Percentiles rank a stretch among this genome's conserved stretches.
These are phyloP conservation scores for Aplysia californica DNA, from an alignment of 1,140 invertebrate genomes.

Conservation along the genomic window DNA sequence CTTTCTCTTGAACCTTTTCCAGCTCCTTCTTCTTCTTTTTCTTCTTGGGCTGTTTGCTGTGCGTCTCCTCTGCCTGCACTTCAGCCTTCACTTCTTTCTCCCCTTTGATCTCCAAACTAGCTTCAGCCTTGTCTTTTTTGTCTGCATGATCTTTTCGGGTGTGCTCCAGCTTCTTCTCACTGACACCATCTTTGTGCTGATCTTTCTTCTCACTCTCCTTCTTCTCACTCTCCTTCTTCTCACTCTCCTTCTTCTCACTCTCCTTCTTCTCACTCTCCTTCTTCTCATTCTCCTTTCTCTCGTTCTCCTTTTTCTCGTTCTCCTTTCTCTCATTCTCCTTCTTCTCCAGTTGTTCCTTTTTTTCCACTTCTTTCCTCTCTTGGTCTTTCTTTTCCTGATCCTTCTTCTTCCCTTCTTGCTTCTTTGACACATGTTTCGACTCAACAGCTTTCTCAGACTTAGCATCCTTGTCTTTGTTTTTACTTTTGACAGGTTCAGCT, in stretches of 20 bases:
- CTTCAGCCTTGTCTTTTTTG: slow-evolving; percentile 11
- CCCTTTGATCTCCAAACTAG: background rate
- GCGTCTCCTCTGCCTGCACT: background rate
- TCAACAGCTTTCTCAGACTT: too few species aligned
- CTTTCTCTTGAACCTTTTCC: background rate
- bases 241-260: background rate
- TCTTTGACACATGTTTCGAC: background rate
- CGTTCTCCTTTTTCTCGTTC: background rate
- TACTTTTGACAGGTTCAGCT: background rate
- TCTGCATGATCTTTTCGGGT: slow-evolving; percentile 9
- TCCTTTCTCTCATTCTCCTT: slow-evolving; percentile 6
- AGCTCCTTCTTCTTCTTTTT: slow-evolving; percentile 29
- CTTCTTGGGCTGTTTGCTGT: background rate
- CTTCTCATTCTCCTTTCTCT: background rate
- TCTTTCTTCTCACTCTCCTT: slow-evolving; percentile 18
- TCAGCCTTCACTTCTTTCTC: slow-evolving; percentile 17
- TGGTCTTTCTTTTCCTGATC: background rate
- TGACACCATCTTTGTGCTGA: slow-evolving; percentile 13
- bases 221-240: background rate
- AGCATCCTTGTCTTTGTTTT: background rate
- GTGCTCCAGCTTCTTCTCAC: background rate
- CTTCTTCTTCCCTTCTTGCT: background rate
- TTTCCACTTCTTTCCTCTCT: background rate
- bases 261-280: background rate
- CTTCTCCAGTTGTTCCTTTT: slow-evolving; percentile 9